Percentiles rank a stretch among this genome's conserved stretches.
Evolutionary conservation across 35 echinoderm and acorn worm genomes (phyloP).

Genomic region (Ophiothrix spiculata): DNA sequence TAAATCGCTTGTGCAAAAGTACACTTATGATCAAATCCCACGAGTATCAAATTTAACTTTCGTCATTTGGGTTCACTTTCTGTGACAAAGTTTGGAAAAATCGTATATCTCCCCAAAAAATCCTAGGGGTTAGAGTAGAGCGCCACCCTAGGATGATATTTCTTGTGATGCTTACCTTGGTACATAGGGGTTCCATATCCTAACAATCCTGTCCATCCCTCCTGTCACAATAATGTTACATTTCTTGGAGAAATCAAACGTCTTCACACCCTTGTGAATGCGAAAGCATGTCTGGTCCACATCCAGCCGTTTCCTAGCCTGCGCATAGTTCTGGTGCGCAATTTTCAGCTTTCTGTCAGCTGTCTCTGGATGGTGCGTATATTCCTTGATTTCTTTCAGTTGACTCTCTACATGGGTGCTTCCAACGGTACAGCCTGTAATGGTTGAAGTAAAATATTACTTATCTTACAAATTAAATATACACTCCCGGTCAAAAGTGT

Average conservation of each 20-base stretch:
- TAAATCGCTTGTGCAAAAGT: no score
- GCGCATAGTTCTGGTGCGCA: conserved; percentile 80
- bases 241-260: conserved; percentile 93
- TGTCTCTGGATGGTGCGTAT: conserved; percentile 46
- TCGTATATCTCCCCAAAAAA: no score
- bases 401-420: conserved; percentile 93
- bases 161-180: conserved; percentile 68
- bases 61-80: no score
- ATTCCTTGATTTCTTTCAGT: conserved; percentile 84
- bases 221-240: conserved; percentile 70
- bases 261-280: conserved; percentile 96
- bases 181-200: conserved; percentile 98
- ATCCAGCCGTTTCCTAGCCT: conserved; percentile 56
- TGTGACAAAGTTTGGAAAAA: no score
- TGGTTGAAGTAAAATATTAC: background rate
- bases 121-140: no score
- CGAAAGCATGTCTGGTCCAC: conserved; percentile 79
- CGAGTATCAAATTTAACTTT: no score
- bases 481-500: no score
- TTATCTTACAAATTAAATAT: no score
- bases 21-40: no score
- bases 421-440: conserved; percentile 47
- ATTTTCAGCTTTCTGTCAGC: conserved; percentile 77
- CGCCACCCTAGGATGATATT: background rate
- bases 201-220: conserved; percentile 90